Base-by-base conservation (phyloP, 2,888 invertebrate genomes). In the Catocala fraxini region DNA sequence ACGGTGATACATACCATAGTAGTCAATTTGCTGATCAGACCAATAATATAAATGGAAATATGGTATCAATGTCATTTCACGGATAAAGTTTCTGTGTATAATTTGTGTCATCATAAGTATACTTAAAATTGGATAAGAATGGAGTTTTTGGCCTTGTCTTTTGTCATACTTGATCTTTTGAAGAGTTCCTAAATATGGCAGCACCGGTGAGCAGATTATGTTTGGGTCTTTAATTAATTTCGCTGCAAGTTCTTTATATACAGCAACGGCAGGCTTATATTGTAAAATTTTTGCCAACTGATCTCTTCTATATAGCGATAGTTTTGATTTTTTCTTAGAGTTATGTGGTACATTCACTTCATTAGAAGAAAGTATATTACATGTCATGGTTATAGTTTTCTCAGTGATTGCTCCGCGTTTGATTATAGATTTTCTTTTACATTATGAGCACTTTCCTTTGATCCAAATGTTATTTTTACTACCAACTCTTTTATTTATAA, bases 11-110 rank as follows among this genome's bases (percentile, higher is more conserved):
- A 56, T 59, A 63, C 56, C 64, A 59, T 67, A 67, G 64, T 67
- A 70, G 56, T 68, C 59, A 54, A 70, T 70, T 70, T 70, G 68
- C 55, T 68, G 51, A 68, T 70, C 58, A 60, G 64, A 55, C 64
- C 67, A 67, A 68, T 67, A 70, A 68, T 70, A 65, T 51, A 70
- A 64, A 68, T 56, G 59, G 49, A 70, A 70, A 70, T 58, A 57
- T 56, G 67, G 70, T 64, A 63, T 61, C 58, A 66, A 56, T 67
- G 60, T 61, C 63, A 67, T 56, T 63, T 69, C 60, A 61, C 66
- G 69, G 47, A 70, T 70, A 63, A 62, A 56, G 55, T 70, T 70
- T 12, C 56, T 67, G 63, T 61, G 59, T 42, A 49, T n/a, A 15
- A 41, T 12, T 59, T 54, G 41, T 35, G 42, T 61, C 68, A 68